phyloP scores from a whole-genome alignment of 2,888 invertebrate species.

The Autographa gamma region DNA sequence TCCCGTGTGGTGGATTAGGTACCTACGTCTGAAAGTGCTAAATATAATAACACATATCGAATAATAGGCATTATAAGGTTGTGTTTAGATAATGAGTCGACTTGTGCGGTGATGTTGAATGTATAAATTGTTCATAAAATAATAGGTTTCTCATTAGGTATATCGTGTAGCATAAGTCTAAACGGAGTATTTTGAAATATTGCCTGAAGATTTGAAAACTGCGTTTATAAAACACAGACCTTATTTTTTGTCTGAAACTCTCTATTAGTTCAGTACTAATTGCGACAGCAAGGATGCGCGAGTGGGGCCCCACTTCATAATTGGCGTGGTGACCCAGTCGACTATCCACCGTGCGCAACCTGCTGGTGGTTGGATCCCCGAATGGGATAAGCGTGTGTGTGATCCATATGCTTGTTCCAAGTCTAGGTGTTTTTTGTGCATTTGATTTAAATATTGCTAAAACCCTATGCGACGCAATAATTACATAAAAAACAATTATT shows the following conservation, averaged over 20 bases:
- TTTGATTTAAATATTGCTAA: too few species aligned
- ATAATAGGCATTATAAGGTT: not conserved
- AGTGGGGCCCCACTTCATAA: too few species aligned
- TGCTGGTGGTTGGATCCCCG: too few species aligned
- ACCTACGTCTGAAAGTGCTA: not conserved
- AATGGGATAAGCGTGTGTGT: too few species aligned
- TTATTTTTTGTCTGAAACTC: not conserved
- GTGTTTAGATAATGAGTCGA: not conserved
- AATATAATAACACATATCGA: not conserved
- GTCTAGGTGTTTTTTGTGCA: too few species aligned
- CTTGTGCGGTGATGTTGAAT: slow-evolving; percentile 1
- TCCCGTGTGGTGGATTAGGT: not conserved
- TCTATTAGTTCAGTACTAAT: not conserved
- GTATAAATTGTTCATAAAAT: not conserved
- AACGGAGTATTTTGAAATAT: not conserved
- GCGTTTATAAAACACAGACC: not conserved
- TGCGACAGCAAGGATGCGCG: too few species aligned
- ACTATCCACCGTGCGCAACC: too few species aligned
- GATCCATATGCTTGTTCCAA: too few species aligned
- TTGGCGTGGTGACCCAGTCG: too few species aligned
- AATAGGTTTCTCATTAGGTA: not conserved
- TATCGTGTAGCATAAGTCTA: not conserved
- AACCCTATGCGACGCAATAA: too few species aligned
- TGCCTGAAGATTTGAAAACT: not conserved
- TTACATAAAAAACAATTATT: too few species aligned